Evolutionary conservation across 2,888 invertebrate genomes (phyloP), one percentile per base, ranked within the genome.

Genomic region (Esperia sulphurella): DNA sequence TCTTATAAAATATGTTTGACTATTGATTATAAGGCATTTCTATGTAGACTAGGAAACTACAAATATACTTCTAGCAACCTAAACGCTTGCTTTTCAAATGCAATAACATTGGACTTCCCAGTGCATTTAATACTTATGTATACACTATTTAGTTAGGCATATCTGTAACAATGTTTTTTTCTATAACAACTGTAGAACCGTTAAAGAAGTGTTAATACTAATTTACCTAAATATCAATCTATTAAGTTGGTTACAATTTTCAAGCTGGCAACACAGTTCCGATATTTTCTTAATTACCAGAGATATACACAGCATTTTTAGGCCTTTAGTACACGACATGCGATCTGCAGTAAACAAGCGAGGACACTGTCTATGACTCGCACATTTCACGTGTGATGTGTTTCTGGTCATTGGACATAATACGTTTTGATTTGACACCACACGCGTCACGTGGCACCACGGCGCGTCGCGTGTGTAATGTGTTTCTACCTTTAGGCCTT

Each of bases 211-310:
- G n/a, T n/a, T 40, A 40, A 39, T 14, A 39, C 39, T 39, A 39
- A 39, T 13, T 12, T 12, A 40, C 10, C 40, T 8, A 44, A 44
- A 40, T 21, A 13, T 21, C 9, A 21, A 40, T 13, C 9, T 46
- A 46, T 31, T 41, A 31, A 46, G 10, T 3, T 9, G 35, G 14
- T 38, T 7, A 33, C 12, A 41, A 33, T n/a, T 37, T 35, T 48
- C 10, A 21, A 31, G 37, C 40, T 41, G 47, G 61, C 58, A 63
- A 55, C 57, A 54, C 59, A 57, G 61, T 53, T 54, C 56, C 44
- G 51, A 51, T 31, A 8, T n/a, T 44, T 51, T 48, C 51, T 51
- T 50, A 55, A 52, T 42, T 21, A 21, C 45, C 43, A 44, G 42
- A 45, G 44, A 21, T 21, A 21, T 3, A n/a, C n/a, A n/a, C n/a